Conservation (phyloP, 2,797 vertebrate species). For the Micrastur ruficollis region DNA sequence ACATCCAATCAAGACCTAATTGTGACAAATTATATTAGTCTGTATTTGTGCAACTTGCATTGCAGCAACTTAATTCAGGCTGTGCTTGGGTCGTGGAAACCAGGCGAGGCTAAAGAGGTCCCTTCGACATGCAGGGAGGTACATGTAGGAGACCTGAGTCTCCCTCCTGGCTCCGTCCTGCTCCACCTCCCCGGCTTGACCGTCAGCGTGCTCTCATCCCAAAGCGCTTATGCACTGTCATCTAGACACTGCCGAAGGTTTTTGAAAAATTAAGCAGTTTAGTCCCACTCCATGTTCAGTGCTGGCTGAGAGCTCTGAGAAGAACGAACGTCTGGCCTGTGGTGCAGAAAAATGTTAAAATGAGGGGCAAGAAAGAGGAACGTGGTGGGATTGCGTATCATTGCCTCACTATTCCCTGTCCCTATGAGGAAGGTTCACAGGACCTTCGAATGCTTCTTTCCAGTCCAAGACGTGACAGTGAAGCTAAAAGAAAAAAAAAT, state of each 20-base stretch:
- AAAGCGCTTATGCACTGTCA: not conserved
- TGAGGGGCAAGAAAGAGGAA: not conserved
- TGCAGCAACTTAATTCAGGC: not conserved
- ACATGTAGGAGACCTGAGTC: not conserved
- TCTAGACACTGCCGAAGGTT: not conserved
- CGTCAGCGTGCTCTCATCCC: not conserved
- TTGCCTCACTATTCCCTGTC: not conserved
- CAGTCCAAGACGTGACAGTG: not conserved
- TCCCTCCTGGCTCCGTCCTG: not conserved
- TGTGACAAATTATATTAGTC: conserved; percentile 59
- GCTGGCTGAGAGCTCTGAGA: not conserved
- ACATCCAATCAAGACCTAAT: conserved; percentile 55
- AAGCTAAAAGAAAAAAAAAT: not conserved
- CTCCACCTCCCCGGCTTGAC: not conserved
- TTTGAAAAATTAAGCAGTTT: not conserved
- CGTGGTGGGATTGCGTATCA: fast-evolving
- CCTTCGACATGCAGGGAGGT: fast-evolving
- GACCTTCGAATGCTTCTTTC: not conserved
- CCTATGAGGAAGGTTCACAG: not conserved
- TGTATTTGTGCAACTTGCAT: not conserved
- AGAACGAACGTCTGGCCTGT: not conserved
- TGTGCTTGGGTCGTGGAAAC: not conserved
- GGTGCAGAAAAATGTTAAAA: not conserved
- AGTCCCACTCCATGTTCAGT: not conserved
- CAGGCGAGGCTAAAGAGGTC: not conserved